Evolutionary conservation across 2,888 invertebrate genomes (phyloP).

Genomic region (Mylabris sibirica): DNA sequence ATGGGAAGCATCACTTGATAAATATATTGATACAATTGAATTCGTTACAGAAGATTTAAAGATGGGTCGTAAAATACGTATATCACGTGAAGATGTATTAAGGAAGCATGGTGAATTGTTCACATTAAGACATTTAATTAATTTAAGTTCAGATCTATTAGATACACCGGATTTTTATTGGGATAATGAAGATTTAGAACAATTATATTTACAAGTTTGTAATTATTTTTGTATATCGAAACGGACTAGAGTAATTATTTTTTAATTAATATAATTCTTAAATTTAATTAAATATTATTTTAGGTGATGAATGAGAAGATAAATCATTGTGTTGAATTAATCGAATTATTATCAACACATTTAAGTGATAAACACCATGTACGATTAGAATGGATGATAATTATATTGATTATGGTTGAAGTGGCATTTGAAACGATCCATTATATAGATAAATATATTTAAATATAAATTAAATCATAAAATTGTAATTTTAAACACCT

Average conservation of each 20-base stretch:
- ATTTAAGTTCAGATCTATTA: slow-evolving; percentile 90
- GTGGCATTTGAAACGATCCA: slow-evolving; percentile 87
- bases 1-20: slow-evolving; percentile 89
- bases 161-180: slow-evolving; percentile 98
- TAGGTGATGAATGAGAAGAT: slow-evolving; percentile 96
- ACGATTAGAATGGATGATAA: slow-evolving; percentile 97
- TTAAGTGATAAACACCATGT: slow-evolving; percentile 92
- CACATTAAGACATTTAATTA: slow-evolving; percentile 86
- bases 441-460: slow-evolving; percentile 70
- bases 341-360: slow-evolving; percentile 88
- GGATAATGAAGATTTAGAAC: slow-evolving; percentile 91
- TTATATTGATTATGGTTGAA: slow-evolving; percentile 93
- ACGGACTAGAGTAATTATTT: slow-evolving; percentile 71
- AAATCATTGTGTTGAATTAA: slow-evolving; percentile 91
- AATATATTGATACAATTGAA: slow-evolving; percentile 84
- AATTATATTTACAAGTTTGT: slow-evolving; percentile 81
- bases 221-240: slow-evolving; percentile 85
- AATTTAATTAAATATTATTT: too few relatives aligned
- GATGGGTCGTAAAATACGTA: slow-evolving; percentile 72
- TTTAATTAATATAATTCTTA: background rate
- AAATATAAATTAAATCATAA: background rate
- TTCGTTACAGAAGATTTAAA: slow-evolving; percentile 82
- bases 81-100: slow-evolving; percentile 75
- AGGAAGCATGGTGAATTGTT: slow-evolving; percentile 88
- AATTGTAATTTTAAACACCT: background rate